phyloP scores from a whole-genome alignment of 2,113 vertebrate genomes.

The Seriola quinqueradiata region DNA sequence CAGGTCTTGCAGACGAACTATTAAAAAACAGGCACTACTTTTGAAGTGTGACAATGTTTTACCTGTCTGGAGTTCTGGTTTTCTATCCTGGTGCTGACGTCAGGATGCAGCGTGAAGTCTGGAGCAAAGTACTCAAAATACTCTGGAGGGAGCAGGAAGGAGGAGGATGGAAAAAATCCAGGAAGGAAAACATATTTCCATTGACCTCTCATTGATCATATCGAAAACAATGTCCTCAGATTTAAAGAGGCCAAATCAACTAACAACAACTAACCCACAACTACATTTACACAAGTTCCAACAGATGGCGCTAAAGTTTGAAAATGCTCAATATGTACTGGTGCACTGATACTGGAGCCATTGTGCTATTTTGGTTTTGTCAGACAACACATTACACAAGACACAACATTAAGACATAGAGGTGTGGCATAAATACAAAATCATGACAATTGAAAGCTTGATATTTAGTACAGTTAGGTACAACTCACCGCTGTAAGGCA shows the following conservation, averaged over 20 bases:
- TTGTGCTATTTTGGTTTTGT: not conserved
- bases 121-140: conserved; percentile 99
- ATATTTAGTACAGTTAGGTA: not conserved
- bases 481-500: conserved; percentile 95
- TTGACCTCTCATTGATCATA: not conserved
- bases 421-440: not conserved
- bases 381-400: not conserved
- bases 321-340: not conserved
- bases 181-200: not conserved
- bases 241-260: not conserved
- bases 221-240: not conserved
- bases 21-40: not conserved
- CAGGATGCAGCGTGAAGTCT: conserved; percentile 98
- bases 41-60: not conserved
- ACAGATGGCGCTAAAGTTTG: not conserved
- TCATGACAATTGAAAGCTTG: not conserved
- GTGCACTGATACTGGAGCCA: not conserved
- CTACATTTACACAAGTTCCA: not conserved
- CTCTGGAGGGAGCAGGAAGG: conserved; percentile 81
- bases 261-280: not conserved
- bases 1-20: not conserved
- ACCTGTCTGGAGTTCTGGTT: conserved; percentile 99
- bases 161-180: not conserved
- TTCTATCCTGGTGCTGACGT: conserved; percentile 98
- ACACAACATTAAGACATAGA: not conserved